Evolutionary conservation across 2,113 vertebrate genomes (phyloP).

Genomic region (Mustela lutreola): DNA sequence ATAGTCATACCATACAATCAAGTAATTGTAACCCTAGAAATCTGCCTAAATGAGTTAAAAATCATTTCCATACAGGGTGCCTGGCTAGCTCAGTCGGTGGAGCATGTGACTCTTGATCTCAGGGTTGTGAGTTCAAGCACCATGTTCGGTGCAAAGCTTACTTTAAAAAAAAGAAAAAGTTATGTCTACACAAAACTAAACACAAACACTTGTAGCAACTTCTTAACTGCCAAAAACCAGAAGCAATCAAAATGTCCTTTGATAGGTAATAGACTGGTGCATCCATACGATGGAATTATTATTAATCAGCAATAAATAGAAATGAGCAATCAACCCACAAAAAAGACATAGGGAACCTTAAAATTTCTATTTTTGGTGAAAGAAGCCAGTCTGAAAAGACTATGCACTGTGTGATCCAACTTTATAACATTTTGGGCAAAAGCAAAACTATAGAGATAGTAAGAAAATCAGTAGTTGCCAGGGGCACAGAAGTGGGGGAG

Average conservation of each 20-base stretch:
- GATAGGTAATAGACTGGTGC: not conserved
- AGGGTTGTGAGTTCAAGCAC: not conserved
- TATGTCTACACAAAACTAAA: not conserved
- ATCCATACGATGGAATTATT: not conserved
- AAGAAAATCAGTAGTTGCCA: not conserved
- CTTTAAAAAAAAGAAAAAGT: not conserved
- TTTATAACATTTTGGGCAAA: not conserved
- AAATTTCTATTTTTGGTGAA: not conserved
- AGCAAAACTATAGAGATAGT: not conserved
- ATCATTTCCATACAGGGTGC: not conserved
- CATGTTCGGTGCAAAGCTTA: not conserved
- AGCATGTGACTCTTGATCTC: not conserved
- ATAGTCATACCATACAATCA: not conserved
- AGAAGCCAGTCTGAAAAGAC: not conserved
- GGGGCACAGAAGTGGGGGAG: not conserved
- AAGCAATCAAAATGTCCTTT: slow-evolving; percentile 4
- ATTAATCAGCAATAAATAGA: not conserved
- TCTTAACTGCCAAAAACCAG: not conserved
- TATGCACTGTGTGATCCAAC: not conserved
- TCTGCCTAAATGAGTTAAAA: not conserved
- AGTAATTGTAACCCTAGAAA: not conserved
- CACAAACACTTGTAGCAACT: not conserved
- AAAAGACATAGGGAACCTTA: not conserved
- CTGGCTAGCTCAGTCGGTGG: not conserved
- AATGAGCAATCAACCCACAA: not conserved